phyloP scores from a whole-genome alignment of 2,888 invertebrate species.

The Pasiphila rectangulata region DNA sequence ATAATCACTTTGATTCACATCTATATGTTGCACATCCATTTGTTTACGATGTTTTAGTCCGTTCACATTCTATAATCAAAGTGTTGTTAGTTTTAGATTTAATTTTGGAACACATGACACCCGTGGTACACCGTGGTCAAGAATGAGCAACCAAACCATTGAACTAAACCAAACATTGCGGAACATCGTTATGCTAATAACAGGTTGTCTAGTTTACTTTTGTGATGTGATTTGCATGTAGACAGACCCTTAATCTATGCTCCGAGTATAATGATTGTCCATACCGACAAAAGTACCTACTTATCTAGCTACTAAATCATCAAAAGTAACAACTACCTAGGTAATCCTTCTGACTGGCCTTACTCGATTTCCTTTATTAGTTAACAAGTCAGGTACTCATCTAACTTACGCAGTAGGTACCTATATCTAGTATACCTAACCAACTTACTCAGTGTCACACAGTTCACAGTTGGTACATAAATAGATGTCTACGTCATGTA shows the following conservation, averaged over 20 bases:
- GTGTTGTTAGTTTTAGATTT: not conserved
- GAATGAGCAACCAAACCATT: constrained; percentile 57
- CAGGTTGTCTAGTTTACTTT: constrained; percentile 48
- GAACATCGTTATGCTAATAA: constrained; percentile 48
- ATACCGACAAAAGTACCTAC: too few species aligned
- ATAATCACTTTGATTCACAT: constrained; percentile 28
- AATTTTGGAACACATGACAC: constrained; percentile 47
- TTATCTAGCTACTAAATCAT: too few species aligned
- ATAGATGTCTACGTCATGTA: too few species aligned
- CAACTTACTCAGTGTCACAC: too few species aligned
- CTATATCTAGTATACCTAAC: too few species aligned
- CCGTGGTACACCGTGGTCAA: constrained; percentile 44
- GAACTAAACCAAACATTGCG: constrained; percentile 46
- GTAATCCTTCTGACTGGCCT: too few species aligned
- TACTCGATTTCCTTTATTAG: too few species aligned
- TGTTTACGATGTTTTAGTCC: constrained; percentile 17
- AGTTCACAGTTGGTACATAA: too few species aligned
- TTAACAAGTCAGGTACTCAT: too few species aligned
- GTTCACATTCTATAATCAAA: not conserved
- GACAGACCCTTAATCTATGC: not conserved
- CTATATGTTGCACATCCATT: constrained; percentile 51
- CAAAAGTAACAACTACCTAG: too few species aligned
- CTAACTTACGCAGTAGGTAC: too few species aligned
- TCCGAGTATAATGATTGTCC: not conserved
- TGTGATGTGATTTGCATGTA: constrained; percentile 62